Evolutionary conservation across 2,888 invertebrate genomes (phyloP).

Genomic region (Dorcus parallelipipedus): DNA sequence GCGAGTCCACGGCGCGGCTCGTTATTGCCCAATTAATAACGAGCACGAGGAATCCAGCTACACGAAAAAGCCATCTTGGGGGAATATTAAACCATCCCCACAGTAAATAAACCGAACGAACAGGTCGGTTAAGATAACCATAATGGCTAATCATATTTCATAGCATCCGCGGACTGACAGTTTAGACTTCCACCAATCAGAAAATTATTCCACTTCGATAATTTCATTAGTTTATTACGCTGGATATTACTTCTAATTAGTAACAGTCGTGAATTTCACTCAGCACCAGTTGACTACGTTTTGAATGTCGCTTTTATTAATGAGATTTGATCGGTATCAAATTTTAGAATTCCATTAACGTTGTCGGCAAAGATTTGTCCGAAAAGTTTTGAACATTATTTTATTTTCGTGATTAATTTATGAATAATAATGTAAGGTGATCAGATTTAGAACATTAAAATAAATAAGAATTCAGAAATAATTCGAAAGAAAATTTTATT

Average conservation of each 20-base stretch:
- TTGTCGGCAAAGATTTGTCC: too few species aligned
- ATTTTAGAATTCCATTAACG: too few species aligned
- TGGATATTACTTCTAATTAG: background rate
- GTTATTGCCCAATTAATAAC: constrained; percentile 50
- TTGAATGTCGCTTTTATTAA: background rate
- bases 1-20: constrained; percentile 33
- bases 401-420: too few species aligned
- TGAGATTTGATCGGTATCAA: too few species aligned
- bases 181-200: background rate
- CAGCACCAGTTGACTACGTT: background rate
- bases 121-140: constrained; percentile 41
- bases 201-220: constrained; percentile 1
- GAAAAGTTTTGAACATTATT: too few species aligned
- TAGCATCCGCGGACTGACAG: constrained; percentile 9
- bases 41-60: constrained; percentile 44
- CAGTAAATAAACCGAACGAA: constrained; percentile 25
- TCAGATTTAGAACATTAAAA: too few species aligned
- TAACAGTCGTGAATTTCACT: background rate
- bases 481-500: too few species aligned
- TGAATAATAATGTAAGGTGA: too few species aligned
- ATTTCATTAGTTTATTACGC: background rate
- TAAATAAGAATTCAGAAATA: too few species aligned
- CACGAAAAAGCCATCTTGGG: constrained; percentile 48
- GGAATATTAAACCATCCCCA: constrained; percentile 48
- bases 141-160: constrained; percentile 42